Base-by-base conservation (phyloP, 2,113 vertebrate species). In the Cyprinodon brontotheroides region DNA sequence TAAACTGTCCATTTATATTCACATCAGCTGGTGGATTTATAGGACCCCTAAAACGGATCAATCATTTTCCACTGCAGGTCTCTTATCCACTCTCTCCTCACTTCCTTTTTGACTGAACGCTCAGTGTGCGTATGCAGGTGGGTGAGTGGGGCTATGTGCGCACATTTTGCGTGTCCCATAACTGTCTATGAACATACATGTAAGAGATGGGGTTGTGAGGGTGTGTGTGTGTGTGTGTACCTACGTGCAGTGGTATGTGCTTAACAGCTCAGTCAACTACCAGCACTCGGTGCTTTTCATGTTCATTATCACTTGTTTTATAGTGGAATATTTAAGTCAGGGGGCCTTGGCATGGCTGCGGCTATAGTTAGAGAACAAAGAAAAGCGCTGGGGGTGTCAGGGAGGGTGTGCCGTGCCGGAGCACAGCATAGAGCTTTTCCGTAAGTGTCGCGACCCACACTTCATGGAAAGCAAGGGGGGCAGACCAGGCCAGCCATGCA, bases 331-430 rank as follows among this genome's bases (percentile, higher is more conserved):
- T 93, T 92, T 93, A 92, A 92, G 93, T 92, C 89, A 71, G 83
- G 88, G 88, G 80, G 89, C 91, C 91, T 90, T 89, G 91, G 92
- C 90, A 74, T 61, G 89, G 89, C 89, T 83, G 82, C 62, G 70
- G 90, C 94, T 95, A 95, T 93, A 94, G 92, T 94, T 94, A 94
- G 94, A 92, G 92, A 92, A 93, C 93, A 93, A 92, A 93, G 92
- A 85, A 77, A 79, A 90, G 88, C 40, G 87, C 83, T 78, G 81
- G 88, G 84, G 84, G 87, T 86, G 85, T 90, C 84, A 15, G 86
- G 50, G 86, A 87, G 87, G 90, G 88, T 88, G 89, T 91, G 86
- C 84, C 91, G 91, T 92, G 91, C 84, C 80, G 84, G 88, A 89
- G 90, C 87, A 74, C 86, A 78, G 87, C 47, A 53, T 81, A 67